phyloP scores from a whole-genome alignment of 2,888 invertebrate genomes.

The Melangyna quadrimaculata region DNA sequence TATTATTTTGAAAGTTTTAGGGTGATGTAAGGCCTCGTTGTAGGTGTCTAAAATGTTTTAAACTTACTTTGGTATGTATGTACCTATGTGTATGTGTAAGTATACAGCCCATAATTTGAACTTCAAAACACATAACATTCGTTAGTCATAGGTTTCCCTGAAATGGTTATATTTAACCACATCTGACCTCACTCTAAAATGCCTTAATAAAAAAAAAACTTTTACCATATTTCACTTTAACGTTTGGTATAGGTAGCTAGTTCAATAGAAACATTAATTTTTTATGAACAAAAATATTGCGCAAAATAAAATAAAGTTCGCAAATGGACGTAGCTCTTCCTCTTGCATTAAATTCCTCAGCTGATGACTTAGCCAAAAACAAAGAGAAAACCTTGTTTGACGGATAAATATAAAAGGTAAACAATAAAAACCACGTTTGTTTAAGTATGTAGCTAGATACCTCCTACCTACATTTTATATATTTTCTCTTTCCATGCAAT shows the following conservation, averaged over 20 bases:
- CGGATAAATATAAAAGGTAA: background rate
- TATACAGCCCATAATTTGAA: no score
- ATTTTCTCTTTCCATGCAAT: conserved; percentile 4
- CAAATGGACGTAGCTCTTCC: background rate
- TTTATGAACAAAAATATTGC: background rate
- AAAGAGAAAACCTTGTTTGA: background rate
- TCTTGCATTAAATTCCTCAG: background rate
- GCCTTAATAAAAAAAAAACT: background rate
- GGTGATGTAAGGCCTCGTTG: no score
- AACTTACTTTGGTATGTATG: no score
- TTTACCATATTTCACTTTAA: background rate
- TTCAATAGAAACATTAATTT: background rate
- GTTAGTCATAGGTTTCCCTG: no score
- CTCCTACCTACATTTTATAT: no score
- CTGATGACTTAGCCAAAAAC: background rate
- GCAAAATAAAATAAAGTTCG: background rate
- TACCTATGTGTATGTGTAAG: no score
- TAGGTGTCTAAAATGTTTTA: no score
- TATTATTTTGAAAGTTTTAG: no score
- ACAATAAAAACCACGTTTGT: conserved; percentile 13
- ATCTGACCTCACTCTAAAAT: background rate
- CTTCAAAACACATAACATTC: no score
- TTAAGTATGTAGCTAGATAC: background rate
- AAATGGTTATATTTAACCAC: no score
- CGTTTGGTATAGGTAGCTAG: no score